phyloP scores from a whole-genome alignment of 2,113 vertebrate genomes.

The Poecilia latipinna region DNA sequence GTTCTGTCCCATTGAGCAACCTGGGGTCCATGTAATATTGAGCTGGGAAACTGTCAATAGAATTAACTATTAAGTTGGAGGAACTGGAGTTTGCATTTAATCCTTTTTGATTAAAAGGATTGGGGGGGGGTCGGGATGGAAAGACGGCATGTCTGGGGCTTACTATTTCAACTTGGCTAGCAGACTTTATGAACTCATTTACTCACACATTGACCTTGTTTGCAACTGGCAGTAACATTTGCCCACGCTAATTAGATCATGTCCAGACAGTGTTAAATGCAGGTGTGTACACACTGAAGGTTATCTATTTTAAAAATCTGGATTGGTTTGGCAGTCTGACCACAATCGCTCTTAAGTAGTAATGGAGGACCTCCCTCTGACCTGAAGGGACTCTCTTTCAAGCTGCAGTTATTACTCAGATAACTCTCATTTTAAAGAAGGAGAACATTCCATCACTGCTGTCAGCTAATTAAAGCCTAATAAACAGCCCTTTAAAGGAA shows the following conservation, averaged over 20 bases:
- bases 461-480: too few relatives aligned
- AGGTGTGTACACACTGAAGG: background rate
- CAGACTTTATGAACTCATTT: background rate
- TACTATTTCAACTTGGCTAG: background rate
- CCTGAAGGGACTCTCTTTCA: background rate
- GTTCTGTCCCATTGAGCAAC: background rate
- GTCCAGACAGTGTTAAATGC: background rate
- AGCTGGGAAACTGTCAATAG: background rate
- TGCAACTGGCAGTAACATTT: background rate
- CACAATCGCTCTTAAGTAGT: background rate
- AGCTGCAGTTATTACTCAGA: background rate
- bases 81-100: background rate
- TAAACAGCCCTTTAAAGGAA: too few relatives aligned
- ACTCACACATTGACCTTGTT: background rate
- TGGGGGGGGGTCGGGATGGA: background rate
- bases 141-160: background rate
- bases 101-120: background rate
- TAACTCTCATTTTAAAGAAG: too few relatives aligned
- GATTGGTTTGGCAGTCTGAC: background rate
- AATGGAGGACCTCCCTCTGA: background rate
- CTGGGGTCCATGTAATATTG: background rate
- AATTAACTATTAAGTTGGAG: background rate
- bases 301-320: background rate
- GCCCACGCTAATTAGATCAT: background rate
- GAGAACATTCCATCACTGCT: too few relatives aligned